Conservation (phyloP, 1,140 invertebrate species). For the Anthonomus grandis region DNA sequence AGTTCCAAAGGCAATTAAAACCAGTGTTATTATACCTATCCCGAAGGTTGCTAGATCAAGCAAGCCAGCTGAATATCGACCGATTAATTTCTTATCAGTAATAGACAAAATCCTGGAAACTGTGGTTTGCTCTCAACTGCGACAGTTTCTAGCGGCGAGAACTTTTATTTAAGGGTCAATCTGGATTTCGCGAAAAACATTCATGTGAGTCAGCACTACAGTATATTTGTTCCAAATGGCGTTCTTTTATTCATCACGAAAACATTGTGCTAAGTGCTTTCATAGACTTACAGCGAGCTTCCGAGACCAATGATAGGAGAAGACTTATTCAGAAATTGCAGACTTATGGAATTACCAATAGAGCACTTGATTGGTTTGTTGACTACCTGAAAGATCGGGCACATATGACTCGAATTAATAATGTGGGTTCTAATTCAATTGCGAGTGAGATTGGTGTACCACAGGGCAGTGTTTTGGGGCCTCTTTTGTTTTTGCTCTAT, state of each 20-base stretch:
- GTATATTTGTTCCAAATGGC: conserved; percentile 5
- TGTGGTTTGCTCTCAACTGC: too few species aligned
- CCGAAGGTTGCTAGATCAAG: too few species aligned
- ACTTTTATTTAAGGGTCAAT: conserved; percentile 10
- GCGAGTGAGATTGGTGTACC: too few species aligned
- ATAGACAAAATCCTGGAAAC: too few species aligned
- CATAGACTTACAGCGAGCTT: background rate
- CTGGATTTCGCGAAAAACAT: conserved; percentile 6
- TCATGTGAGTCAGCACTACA: conserved; percentile 6
- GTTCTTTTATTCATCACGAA: background rate
- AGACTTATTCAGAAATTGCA: conserved; percentile 2
- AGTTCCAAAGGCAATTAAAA: background rate
- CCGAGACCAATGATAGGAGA: conserved; percentile 7
- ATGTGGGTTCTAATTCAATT: background rate
- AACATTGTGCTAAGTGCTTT: too few species aligned
- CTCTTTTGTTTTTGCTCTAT: too few species aligned
- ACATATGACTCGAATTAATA: background rate
- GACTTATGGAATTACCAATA: conserved; percentile 7
- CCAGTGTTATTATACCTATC: too few species aligned
- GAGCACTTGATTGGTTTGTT: too few species aligned
- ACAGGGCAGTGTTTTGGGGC: background rate
- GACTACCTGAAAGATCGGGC: background rate
- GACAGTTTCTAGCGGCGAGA: too few species aligned
- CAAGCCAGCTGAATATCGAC: too few species aligned
- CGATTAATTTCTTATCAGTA: too few species aligned